phyloP scores from a whole-genome alignment of 2,797 vertebrate species.

The Syndactyla subalaris region DNA sequence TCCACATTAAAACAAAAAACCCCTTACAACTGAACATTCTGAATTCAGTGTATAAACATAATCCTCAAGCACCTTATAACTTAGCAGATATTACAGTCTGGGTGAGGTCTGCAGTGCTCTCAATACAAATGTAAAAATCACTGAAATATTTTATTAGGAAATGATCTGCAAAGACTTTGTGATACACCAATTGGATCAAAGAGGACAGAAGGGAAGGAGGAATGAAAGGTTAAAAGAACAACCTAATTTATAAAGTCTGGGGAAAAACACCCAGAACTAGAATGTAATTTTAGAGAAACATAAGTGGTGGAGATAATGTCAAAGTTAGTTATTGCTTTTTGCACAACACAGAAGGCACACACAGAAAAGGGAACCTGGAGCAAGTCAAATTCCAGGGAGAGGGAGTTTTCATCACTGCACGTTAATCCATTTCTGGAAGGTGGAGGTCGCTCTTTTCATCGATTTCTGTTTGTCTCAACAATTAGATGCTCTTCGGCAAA shows the following conservation, averaged over 20 bases:
- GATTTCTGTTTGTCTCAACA: neutral
- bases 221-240: slow-evolving; percentile 54
- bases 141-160: slow-evolving; percentile 30
- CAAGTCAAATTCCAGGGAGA: neutral
- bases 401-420: neutral
- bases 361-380: neutral
- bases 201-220: slow-evolving; percentile 21
- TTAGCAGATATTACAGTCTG: neutral
- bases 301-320: slow-evolving; percentile 40
- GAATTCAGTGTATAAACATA: neutral
- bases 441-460: neutral
- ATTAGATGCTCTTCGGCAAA: neutral
- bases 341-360: neutral
- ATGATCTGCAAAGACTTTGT: neutral
- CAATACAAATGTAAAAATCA: neutral
- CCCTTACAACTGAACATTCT: neutral
- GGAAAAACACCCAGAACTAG: neutral
- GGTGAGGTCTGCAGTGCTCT: neutral
- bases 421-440: neutral
- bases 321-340: slow-evolving; percentile 46
- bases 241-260: slow-evolving; percentile 6
- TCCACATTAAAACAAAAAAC: neutral
- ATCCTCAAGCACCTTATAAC: neutral
- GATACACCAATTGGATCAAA: slow-evolving; percentile 21
- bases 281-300: slow-evolving; percentile 50